A percentile compares a stretch with the other conserved stretches of the same genome.
Evolutionary conservation across 2,113 vertebrate species (phyloP).

Genomic region (Mormoops blainvillei): DNA sequence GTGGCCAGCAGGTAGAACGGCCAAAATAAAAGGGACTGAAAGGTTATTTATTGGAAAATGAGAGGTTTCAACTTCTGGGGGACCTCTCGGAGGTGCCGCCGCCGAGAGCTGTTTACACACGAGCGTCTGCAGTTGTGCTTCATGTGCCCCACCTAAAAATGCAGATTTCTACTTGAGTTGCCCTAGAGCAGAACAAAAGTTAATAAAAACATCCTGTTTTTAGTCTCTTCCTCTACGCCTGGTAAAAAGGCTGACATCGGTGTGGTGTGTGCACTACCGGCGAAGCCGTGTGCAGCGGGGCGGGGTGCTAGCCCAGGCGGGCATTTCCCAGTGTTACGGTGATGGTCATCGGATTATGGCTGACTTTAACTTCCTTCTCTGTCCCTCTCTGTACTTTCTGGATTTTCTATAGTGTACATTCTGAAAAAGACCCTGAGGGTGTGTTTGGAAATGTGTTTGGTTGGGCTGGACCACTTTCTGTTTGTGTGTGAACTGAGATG

Average conservation of each 20-base stretch:
- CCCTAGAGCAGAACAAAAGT: not conserved
- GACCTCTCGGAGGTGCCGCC: not conserved
- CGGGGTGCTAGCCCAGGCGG: fast-evolving
- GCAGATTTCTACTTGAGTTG: not conserved
- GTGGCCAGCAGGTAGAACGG: slow-evolving; percentile 6
- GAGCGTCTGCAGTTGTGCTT: not conserved
- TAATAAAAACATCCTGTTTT: not conserved
- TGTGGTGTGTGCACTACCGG: fast-evolving
- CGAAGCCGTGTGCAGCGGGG: fast-evolving
- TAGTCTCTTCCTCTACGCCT: not conserved
- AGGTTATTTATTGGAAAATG: slow-evolving; percentile 49
- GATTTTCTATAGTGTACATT: not conserved
- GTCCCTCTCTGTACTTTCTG: not conserved
- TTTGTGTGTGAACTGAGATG: not conserved
- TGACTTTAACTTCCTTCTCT: not conserved
- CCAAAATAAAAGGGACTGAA: slow-evolving; percentile 33
- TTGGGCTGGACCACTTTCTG: not conserved
- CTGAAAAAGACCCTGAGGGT: not conserved
- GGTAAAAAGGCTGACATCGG: not conserved
- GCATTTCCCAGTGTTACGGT: not conserved
- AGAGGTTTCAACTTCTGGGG: slow-evolving; percentile 1
- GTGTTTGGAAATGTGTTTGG: not conserved
- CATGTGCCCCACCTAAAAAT: not conserved
- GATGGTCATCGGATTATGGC: not conserved
- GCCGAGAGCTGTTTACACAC: slow-evolving; percentile 2